A percentile compares a stretch with the other conserved stretches of the same genome.
phyloP scores from a whole-genome alignment of 2,113 vertebrate species.

The Jacana jacana region DNA sequence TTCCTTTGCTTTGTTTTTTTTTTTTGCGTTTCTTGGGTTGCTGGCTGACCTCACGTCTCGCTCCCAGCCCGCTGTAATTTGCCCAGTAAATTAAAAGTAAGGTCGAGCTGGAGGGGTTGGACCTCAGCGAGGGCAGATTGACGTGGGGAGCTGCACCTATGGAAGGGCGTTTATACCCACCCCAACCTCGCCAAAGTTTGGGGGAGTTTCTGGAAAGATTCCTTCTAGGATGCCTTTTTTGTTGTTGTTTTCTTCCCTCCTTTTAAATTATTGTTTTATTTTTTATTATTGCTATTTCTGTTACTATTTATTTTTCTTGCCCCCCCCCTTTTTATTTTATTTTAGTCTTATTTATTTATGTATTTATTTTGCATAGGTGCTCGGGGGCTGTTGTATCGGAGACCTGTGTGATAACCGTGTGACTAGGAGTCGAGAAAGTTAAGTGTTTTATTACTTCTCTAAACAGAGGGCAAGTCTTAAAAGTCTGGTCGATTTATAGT shows the following conservation, averaged over 20 bases:
- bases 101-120: not conserved
- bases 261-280: not conserved
- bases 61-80: not conserved
- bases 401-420: conserved; percentile 66
- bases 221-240: too few relatives aligned
- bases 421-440: conserved; percentile 73
- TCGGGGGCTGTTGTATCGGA: conserved; percentile 34
- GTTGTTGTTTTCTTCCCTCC: accelerated
- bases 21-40: not conserved
- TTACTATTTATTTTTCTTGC: not conserved
- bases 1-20: too few relatives aligned
- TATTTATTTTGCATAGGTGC: not conserved
- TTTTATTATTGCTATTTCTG: not conserved
- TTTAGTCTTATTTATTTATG: not conserved
- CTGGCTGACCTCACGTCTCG: not conserved
- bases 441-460: conserved; percentile 82
- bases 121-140: not conserved
- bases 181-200: not conserved
- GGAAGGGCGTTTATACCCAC: not conserved
- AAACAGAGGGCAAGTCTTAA: conserved; percentile 81
- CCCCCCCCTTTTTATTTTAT: accelerated
- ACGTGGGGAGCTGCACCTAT: not conserved
- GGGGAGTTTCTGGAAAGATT: not conserved
- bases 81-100: not conserved
- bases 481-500: conserved; percentile 78